A percentile compares a stretch with the other conserved stretches of the same genome.
Conservation (phyloP, 2,113 vertebrate species). For the Psilopsiagon aurifrons region DNA sequence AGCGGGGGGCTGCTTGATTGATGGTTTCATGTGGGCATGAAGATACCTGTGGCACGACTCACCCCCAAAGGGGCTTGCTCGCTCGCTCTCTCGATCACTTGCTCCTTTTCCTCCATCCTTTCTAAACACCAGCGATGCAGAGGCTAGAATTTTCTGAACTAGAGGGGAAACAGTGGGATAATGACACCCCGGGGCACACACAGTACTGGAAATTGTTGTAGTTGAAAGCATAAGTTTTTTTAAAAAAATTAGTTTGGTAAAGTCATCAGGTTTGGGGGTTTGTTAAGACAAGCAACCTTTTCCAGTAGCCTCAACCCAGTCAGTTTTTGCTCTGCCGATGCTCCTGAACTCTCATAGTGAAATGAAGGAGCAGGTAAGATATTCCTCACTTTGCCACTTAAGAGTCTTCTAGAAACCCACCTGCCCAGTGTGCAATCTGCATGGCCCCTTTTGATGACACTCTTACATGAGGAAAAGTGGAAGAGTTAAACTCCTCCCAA, state of each 20-base stretch:
- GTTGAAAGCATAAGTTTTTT: neutral
- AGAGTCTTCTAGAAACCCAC: neutral
- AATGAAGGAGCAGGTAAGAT: neutral
- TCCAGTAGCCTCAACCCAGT: neutral
- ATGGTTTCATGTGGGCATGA: rapidly evolving
- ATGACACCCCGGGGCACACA: neutral
- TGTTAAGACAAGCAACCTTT: neutral
- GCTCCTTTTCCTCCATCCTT: neutral
- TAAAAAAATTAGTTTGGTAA: neutral
- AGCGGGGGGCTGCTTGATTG: neutral
- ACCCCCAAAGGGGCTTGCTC: neutral
- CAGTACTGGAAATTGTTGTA: neutral
- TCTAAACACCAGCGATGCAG: neutral
- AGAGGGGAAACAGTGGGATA: neutral
- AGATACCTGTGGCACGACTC: neutral
- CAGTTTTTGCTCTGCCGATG: neutral
- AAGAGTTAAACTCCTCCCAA: neutral
- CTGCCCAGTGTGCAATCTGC: neutral
- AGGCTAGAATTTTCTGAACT: neutral
- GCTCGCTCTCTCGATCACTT: neutral
- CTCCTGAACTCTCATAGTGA: neutral
- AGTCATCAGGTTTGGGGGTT: neutral
- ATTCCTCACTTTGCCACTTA: neutral
- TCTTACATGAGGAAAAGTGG: neutral
- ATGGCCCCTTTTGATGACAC: neutral